phyloP scores from a whole-genome alignment of 2,888 invertebrate genomes.

The Nephrocerus scutellatus region DNA sequence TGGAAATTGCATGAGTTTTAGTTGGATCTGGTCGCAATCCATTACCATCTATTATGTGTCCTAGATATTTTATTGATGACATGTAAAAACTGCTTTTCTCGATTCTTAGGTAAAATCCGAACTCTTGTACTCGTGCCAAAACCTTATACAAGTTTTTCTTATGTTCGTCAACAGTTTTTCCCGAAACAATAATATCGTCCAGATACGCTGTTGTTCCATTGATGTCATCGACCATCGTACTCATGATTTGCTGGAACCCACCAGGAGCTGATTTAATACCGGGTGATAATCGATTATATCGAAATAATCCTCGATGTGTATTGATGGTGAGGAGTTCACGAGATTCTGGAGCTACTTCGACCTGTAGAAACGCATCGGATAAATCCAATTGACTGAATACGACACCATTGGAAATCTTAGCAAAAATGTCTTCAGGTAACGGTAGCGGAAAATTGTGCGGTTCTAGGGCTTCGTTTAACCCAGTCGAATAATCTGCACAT shows the following conservation, averaged over 20 bases:
- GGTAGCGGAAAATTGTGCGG: constrained; percentile 22
- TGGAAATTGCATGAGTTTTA: constrained; percentile 7
- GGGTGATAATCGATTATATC: constrained; percentile 18
- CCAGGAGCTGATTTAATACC: constrained; percentile 24
- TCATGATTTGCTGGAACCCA: constrained; percentile 21
- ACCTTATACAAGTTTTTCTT: constrained; percentile 6
- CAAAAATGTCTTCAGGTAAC: constrained; percentile 21
- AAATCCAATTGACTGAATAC: constrained; percentile 19
- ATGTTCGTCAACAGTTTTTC: constrained; percentile 15
- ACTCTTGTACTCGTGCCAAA: constrained; percentile 11
- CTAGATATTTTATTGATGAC: constrained; percentile 12
- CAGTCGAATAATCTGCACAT: constrained; percentile 25
- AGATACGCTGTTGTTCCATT: constrained; percentile 13
- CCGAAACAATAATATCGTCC: constrained; percentile 20
- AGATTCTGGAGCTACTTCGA: constrained; percentile 20
- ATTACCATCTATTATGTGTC: constrained; percentile 14
- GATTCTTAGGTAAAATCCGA: constrained; percentile 13
- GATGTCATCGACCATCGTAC: constrained; percentile 16
- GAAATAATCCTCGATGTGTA: constrained; percentile 18
- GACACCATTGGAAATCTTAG: constrained; percentile 15
- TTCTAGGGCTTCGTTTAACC: constrained; percentile 20
- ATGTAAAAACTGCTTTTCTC: constrained; percentile 18
- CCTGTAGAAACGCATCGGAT: constrained; percentile 24
- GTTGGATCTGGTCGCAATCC: constrained; percentile 13
- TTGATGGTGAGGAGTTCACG: constrained; percentile 20